Percentiles rank a stretch among this genome's conserved stretches.
phyloP scores from a whole-genome alignment of 1,140 invertebrate genomes.

The Aricia agestis region DNA sequence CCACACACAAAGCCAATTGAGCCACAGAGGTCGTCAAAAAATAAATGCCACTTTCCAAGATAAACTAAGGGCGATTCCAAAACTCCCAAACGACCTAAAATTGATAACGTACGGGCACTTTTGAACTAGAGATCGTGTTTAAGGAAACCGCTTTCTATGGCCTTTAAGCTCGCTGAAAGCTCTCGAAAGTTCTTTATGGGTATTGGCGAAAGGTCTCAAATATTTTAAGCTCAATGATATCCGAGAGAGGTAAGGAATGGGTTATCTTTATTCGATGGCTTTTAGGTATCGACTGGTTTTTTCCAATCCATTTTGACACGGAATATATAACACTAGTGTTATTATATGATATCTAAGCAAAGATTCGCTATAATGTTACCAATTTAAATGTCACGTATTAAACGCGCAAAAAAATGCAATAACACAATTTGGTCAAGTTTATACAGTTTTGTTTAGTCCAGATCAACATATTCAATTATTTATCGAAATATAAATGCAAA shows the following conservation, averaged over 20 bases:
- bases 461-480: too few relatives aligned
- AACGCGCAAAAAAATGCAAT: too few relatives aligned
- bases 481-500: too few relatives aligned
- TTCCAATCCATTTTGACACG: background rate
- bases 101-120: conserved; percentile 12
- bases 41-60: background rate
- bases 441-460: too few relatives aligned
- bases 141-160: conserved; percentile 47
- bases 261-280: background rate
- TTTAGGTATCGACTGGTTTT: background rate
- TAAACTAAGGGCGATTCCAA: background rate
- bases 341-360: too few relatives aligned
- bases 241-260: background rate
- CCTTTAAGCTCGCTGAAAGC: conserved; percentile 35
- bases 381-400: too few relatives aligned
- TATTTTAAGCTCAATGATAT: conserved; percentile 6
- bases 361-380: too few relatives aligned
- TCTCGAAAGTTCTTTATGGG: conserved; percentile 33
- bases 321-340: too few relatives aligned
- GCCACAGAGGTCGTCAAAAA: too few relatives aligned
- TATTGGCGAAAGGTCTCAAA: conserved; percentile 25
- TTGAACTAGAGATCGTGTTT: conserved; percentile 43
- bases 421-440: too few relatives aligned
- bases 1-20: too few relatives aligned
- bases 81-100: conserved; percentile 9